Evolutionary conservation across 2,797 vertebrate species (phyloP).

Genomic region (Gymnothorax javanicus): DNA sequence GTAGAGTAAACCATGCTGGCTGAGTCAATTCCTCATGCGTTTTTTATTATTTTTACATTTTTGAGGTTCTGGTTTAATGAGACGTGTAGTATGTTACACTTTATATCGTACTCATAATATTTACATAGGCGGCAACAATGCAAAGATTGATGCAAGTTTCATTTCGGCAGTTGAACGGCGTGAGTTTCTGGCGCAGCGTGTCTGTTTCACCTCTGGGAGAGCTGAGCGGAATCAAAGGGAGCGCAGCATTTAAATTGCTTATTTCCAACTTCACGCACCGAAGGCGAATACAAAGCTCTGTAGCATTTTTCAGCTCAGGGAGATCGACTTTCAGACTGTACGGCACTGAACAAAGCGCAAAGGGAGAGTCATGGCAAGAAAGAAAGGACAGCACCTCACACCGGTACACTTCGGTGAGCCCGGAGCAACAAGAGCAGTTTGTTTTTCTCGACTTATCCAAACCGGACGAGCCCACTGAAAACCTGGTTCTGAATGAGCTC

Average conservation of each 20-base stretch:
- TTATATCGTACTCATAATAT: not conserved
- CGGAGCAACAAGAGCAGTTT: slow-evolving; percentile 65
- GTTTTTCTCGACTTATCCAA: slow-evolving; percentile 62
- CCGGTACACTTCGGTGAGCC: slow-evolving; percentile 59
- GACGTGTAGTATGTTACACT: not conserved
- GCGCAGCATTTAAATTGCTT: not conserved
- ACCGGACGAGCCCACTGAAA: slow-evolving; percentile 23
- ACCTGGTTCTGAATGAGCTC: slow-evolving; percentile 6
- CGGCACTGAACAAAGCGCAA: slow-evolving; percentile 28
- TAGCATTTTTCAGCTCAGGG: not conserved
- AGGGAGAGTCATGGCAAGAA: not conserved
- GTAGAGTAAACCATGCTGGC: not conserved
- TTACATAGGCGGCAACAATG: slow-evolving; percentile 38
- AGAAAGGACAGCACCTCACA: not conserved
- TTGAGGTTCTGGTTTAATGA: slow-evolving; percentile 25
- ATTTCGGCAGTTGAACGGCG: slow-evolving; percentile 14
- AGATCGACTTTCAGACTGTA: slow-evolving; percentile 36
- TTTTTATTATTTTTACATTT: slow-evolving; percentile 2
- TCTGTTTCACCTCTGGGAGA: slow-evolving; percentile 8
- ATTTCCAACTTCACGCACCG: not conserved
- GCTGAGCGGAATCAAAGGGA: not conserved
- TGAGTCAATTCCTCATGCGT: slow-evolving; percentile 20
- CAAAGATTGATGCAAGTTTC: slow-evolving; percentile 43
- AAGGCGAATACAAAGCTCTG: not conserved
- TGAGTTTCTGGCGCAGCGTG: slow-evolving; percentile 15